Conservation (phyloP, 1,140 invertebrate genomes). For the Hycleus cichorii region DNA sequence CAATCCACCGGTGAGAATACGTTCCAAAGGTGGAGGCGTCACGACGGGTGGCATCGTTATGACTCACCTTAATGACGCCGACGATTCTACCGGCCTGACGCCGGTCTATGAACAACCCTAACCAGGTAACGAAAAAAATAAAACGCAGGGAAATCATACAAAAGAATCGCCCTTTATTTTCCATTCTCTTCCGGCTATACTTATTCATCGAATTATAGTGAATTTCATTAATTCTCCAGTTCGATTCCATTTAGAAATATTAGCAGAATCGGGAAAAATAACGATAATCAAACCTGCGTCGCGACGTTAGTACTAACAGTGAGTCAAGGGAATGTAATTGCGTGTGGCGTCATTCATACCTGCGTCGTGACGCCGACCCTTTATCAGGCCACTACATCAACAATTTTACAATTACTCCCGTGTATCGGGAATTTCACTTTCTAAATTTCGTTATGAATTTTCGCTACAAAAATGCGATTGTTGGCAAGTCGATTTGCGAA, state of each 20-base stretch:
- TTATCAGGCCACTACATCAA: conserved; percentile 28
- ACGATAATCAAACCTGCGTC: neutral
- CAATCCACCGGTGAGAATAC: neutral
- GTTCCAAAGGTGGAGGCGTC: conserved; percentile 3
- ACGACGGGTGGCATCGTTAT: conserved; percentile 12
- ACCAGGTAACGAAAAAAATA: conserved; percentile 5
- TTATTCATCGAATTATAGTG: too few relatives aligned
- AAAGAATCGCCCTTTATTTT: conserved; percentile 1
- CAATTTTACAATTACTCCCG: conserved; percentile 7
- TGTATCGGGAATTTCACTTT: conserved; percentile 10
- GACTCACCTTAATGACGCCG: conserved; percentile 14
- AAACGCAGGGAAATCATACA: neutral
- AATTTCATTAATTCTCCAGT: too few relatives aligned
- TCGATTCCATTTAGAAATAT: too few relatives aligned
- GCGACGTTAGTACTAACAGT: neutral
- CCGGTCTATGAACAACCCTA: neutral
- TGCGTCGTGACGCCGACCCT: conserved; percentile 15
- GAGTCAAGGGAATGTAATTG: conserved; percentile 29
- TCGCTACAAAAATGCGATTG: too few relatives aligned
- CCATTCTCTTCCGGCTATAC: neutral
- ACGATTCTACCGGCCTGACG: conserved; percentile 1
- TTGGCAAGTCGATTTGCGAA: neutral
- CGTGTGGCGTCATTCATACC: conserved; percentile 36
- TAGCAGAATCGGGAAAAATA: too few relatives aligned
- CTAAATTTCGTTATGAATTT: neutral